These are phyloP conservation scores for Pammene aurita DNA, from an alignment of 2,888 invertebrate species.

Conservation along the genomic window DNA sequence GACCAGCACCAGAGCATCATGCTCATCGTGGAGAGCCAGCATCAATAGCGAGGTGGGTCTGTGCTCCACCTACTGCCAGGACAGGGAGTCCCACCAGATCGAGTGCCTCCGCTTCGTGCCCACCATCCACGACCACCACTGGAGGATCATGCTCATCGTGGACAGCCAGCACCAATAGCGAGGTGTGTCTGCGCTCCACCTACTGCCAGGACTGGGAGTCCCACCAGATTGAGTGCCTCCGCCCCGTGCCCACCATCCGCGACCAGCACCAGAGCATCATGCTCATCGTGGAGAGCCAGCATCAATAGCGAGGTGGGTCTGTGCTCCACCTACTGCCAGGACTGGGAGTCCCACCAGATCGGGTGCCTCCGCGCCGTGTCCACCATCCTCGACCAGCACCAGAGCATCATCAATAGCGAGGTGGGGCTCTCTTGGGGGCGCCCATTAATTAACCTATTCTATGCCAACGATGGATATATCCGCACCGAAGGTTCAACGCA, in stretches of 20 bases:
- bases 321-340: too few species aligned
- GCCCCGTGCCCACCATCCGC: conserved; percentile 84
- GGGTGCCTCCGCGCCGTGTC: too few species aligned
- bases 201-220: conserved; percentile 96
- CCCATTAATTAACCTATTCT: too few species aligned
- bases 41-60: neutral
- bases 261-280: conserved; percentile 89
- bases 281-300: conserved; percentile 81
- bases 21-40: conserved; percentile 81
- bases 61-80: conserved; percentile 89
- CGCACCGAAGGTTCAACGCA: too few species aligned
- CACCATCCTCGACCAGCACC: too few species aligned
- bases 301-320: neutral
- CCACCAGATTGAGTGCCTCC: conserved; percentile 92
- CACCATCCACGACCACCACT: conserved; percentile 81
- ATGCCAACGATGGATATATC: too few species aligned
- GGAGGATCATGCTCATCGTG: conserved; percentile 92
- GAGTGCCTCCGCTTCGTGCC: conserved; percentile 90
- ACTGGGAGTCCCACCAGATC: too few species aligned
- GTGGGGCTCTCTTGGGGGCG: too few species aligned
- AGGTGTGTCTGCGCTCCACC: conserved; percentile 60
- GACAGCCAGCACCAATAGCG: neutral
- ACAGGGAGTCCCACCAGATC: conserved; percentile 93
- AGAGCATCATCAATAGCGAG: too few species aligned
- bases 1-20: conserved; percentile 89